These are phyloP conservation scores for Oryzias woworae DNA, from an alignment of 2,113 vertebrate genomes.

Conservation along the genomic window DNA sequence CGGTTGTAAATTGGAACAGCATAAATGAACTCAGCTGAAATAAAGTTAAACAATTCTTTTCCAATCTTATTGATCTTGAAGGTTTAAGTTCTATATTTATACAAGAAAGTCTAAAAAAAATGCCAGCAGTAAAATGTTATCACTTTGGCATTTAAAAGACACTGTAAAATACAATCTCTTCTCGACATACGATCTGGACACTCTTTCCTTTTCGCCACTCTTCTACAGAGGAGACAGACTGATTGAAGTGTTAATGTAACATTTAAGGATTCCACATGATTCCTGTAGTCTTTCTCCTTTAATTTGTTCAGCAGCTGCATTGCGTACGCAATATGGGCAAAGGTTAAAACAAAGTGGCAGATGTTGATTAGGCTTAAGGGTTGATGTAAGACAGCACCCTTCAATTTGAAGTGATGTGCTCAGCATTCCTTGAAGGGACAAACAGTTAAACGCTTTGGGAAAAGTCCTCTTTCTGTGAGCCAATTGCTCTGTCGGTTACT, in stretches of 20 bases:
- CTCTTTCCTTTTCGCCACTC: constrained; percentile 6
- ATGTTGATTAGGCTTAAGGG: constrained; percentile 29
- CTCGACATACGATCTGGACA: not conserved
- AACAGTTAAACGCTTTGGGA: constrained; percentile 24
- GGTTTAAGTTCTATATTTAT: not conserved
- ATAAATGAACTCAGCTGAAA: no score
- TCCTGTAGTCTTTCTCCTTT: constrained; percentile 31
- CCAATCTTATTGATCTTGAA: not conserved
- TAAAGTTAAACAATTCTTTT: no score
- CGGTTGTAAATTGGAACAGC: no score
- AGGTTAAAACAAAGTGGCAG: constrained; percentile 41
- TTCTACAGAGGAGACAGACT: constrained; percentile 11
- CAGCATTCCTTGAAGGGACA: constrained; percentile 41
- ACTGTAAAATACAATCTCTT: not conserved
- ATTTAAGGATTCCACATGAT: constrained; percentile 38
- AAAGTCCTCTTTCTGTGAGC: constrained; percentile 28
- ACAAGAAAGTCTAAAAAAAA: not conserved
- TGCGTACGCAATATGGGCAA: constrained; percentile 28
- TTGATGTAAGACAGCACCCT: constrained; percentile 42
- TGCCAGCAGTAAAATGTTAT: constrained; percentile 3
- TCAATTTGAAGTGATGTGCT: constrained; percentile 29
- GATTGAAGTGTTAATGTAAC: constrained; percentile 45
- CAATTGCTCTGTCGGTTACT: constrained; percentile 52
- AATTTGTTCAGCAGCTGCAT: constrained; percentile 37
- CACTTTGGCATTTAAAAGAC: not conserved